phyloP scores from a whole-genome alignment of 53 echinoderm and acorn worm genomes.

The Astropecten irregularis region DNA sequence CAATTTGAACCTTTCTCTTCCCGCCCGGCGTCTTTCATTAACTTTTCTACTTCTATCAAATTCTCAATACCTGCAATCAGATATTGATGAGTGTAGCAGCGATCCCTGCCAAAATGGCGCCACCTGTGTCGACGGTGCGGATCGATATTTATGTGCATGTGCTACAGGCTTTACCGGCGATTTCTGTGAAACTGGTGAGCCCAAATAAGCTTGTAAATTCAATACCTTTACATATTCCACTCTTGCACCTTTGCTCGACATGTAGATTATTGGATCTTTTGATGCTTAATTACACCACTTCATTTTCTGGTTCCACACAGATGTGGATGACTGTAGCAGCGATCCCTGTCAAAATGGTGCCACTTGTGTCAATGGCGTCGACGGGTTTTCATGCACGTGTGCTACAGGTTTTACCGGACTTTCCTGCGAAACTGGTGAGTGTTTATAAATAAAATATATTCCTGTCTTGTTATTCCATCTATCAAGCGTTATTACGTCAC shows the following conservation, averaged over 20 bases:
- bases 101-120: conserved; percentile 74
- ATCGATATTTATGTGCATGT: conserved; percentile 6
- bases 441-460: neutral
- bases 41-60: too few relatives aligned
- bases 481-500: neutral
- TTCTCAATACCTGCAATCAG: neutral
- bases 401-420: neutral
- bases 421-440: neutral
- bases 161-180: neutral
- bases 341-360: neutral
- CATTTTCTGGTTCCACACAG: neutral
- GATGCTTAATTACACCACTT: too few relatives aligned
- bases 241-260: too few relatives aligned
- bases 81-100: conserved; percentile 20
- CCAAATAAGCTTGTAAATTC: neutral
- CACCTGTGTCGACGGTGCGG: conserved; percentile 68
- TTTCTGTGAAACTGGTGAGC: neutral
- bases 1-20: neutral
- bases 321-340: neutral
- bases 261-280: too few relatives aligned
- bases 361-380: neutral
- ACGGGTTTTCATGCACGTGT: neutral
- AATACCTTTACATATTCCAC: too few relatives aligned
- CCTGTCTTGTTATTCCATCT: neutral
- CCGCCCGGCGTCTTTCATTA: too few relatives aligned